Evolutionary conservation across 2,888 invertebrate genomes (phyloP).

Genomic region (Eugnorisma glareosa): DNA sequence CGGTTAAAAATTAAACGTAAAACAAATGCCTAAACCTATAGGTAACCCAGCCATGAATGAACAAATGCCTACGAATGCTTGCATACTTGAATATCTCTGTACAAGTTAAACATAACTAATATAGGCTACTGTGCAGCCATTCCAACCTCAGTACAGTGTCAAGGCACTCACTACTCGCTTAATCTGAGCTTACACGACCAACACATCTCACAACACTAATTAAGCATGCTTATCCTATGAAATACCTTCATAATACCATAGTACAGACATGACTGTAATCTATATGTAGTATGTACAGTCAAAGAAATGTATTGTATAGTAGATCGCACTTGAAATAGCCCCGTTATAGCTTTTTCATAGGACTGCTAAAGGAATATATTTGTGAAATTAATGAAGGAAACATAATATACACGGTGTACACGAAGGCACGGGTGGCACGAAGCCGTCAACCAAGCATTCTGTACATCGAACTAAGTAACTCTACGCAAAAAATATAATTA

Average conservation of each 20-base stretch:
- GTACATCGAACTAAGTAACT: no score
- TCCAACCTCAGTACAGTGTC: constrained; percentile 23
- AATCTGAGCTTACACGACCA: not conserved
- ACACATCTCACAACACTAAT: constrained; percentile 15
- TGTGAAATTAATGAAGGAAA: not conserved
- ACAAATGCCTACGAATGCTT: not conserved
- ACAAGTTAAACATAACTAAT: not conserved
- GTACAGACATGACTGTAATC: constrained; percentile 24
- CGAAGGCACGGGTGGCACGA: no score
- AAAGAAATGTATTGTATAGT: not conserved
- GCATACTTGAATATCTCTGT: not conserved
- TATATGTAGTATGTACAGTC: constrained; percentile 1
- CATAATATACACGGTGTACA: no score
- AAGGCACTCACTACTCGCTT: constrained; percentile 8
- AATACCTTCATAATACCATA: constrained; percentile 23
- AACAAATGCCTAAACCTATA: not conserved
- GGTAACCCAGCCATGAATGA: not conserved
- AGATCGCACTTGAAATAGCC: not conserved
- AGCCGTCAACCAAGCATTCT: no score
- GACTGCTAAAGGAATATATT: not conserved
- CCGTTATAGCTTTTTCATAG: not conserved
- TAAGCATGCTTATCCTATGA: constrained; percentile 18
- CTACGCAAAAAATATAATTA: no score
- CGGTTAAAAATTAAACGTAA: not conserved
- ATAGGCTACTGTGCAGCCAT: not conserved